phyloP scores from a whole-genome alignment of 1,140 invertebrate genomes.

The Sarcophaga bullata region DNA sequence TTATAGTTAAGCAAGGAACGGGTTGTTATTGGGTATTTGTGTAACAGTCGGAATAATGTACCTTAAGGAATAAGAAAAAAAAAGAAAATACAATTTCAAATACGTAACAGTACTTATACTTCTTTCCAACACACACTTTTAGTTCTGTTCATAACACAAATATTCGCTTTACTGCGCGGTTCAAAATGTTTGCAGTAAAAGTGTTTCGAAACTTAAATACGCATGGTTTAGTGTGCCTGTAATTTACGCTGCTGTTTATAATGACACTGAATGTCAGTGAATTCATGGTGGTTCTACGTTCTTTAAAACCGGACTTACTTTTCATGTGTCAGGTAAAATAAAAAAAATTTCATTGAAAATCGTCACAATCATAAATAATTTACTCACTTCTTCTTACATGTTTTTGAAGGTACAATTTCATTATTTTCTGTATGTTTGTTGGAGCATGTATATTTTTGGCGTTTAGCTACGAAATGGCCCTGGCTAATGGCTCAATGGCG shows the following conservation, averaged over 20 bases:
- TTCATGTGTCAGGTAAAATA: constrained; percentile 53
- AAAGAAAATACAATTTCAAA: too few species aligned
- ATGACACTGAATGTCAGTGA: constrained; percentile 52
- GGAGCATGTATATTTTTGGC: constrained; percentile 61
- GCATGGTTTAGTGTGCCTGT: constrained; percentile 50
- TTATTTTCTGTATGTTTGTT: constrained; percentile 57
- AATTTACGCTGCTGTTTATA: constrained; percentile 51
- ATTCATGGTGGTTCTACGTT: constrained; percentile 54
- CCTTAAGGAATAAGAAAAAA: too few species aligned
- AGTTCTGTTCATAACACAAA: constrained; percentile 60
- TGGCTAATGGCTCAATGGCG: constrained; percentile 54
- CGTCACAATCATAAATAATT: too few species aligned
- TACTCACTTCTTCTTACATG: not conserved
- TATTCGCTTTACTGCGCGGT: constrained; percentile 58
- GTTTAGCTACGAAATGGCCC: constrained; percentile 56
- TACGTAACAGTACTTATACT: too few species aligned
- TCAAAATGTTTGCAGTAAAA: constrained; percentile 47
- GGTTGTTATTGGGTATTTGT: too few species aligned
- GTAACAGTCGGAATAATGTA: too few species aligned
- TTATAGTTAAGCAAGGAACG: too few species aligned
- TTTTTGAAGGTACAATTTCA: constrained; percentile 48
- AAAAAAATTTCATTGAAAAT: not conserved
- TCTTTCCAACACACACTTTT: not conserved
- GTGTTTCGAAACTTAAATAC: constrained; percentile 50
- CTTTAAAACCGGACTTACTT: constrained; percentile 49